phyloP scores from a whole-genome alignment of 2,113 vertebrate species.

The Macheiramphus alcinus region DNA sequence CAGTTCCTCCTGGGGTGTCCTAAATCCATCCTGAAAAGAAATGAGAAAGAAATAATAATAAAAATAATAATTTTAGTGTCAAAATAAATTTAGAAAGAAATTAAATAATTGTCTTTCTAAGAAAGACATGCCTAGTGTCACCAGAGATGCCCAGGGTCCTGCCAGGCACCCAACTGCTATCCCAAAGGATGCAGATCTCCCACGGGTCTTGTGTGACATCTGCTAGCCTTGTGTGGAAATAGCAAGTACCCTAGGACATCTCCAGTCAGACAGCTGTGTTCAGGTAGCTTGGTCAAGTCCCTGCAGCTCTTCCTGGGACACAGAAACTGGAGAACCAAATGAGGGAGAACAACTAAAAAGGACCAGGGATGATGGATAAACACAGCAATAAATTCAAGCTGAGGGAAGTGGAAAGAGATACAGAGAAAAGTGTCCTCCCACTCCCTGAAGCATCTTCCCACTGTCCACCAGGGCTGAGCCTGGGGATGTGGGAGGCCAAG shows the following conservation, averaged over 20 bases:
- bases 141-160: background rate
- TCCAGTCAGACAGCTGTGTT: background rate
- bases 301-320: background rate
- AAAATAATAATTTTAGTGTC: background rate
- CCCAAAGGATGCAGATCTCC: background rate
- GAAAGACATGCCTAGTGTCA: rapidly evolving
- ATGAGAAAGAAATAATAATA: background rate
- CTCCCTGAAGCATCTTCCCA: background rate
- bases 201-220: background rate
- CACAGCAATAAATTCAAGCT: background rate
- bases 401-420: background rate
- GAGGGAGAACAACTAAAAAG: background rate
- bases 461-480: background rate
- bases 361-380: background rate
- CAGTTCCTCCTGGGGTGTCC: background rate
- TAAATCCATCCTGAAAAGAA: background rate
- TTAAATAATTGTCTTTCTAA: background rate
- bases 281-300: background rate
- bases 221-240: background rate
- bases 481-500: background rate
- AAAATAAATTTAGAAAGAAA: background rate
- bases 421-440: background rate
- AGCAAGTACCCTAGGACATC: background rate
- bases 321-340: background rate
- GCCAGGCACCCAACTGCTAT: background rate